Evolutionary conservation across 1,140 invertebrate species (phyloP), one percentile per base, ranked within the genome.

Genomic region (Neodiprion fabricii): DNA sequence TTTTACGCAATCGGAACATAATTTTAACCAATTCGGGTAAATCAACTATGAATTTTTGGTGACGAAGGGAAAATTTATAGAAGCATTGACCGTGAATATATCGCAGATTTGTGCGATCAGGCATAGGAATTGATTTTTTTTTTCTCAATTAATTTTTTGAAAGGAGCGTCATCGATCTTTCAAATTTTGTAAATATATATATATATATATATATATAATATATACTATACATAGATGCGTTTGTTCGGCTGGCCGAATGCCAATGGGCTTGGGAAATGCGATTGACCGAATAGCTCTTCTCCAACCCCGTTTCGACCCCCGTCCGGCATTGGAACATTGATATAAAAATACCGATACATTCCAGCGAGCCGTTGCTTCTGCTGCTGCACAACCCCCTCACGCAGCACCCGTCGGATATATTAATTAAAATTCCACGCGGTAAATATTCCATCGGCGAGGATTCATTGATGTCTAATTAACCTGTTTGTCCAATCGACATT

Each of bases 221-320:
- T 40, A 40, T 40, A 5, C 28, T 40, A 40, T 40, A 40, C 5
- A 40, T 5, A 40, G 28, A 40, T 5, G 28, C n/a, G 53, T 61
- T 61, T 61, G 53, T 61, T 61, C n/a, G 53, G 53, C 53, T 61
- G 53, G 53, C 53, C 53, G 53, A 61, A 61, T 61, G 53, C 53
- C 53, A 61, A 61, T 61, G 53, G 53, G 53, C 5, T 17, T 61
- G 53, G 11, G 53, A 61, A 61, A 61, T 61, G 53, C 53, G 53
- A 61, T 61, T 61, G 53, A 61, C 11, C 53, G 53, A 40, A 17
- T 61, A 61, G 53, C 53, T 17, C 11, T 61, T 14, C 53, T 61
- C 53, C 53, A 17, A 5, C 53, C 53, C n/a, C 11, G 11, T 14
- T 17, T 61, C 53, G 11, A 17, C 53, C 53, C 53, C n/a, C 11